Percentiles rank a stretch among this genome's conserved stretches.
Evolutionary conservation across 2,888 invertebrate species (phyloP).

Genomic region (Periphyllus acericola): DNA sequence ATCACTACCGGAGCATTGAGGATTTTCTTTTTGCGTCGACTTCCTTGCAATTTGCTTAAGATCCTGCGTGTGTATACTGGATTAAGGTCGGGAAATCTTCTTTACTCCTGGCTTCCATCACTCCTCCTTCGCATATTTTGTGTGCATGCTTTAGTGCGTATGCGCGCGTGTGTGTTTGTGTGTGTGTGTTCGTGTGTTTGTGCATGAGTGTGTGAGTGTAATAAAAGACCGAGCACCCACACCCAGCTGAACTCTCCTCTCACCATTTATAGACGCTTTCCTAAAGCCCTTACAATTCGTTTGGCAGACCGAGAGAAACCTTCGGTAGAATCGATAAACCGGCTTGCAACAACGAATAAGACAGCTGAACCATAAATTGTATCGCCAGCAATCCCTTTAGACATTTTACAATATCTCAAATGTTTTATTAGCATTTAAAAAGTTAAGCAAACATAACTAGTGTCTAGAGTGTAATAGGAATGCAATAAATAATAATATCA

Average conservation of each 20-base stretch:
- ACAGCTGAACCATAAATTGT: conserved; percentile 15
- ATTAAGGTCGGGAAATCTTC: conserved; percentile 41
- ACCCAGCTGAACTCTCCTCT: neutral
- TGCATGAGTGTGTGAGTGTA: neutral
- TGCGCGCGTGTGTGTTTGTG: neutral
- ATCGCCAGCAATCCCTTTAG: neutral
- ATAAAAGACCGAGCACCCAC: neutral
- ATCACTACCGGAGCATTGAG: conserved; percentile 8
- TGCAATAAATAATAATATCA: too few species aligned
- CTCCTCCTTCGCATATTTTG: neutral
- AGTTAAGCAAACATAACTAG: too few species aligned
- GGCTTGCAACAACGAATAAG: neutral
- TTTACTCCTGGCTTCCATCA: neutral
- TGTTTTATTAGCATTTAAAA: neutral
- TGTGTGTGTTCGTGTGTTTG: neutral
- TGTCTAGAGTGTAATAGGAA: too few species aligned
- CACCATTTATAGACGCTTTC: neutral
- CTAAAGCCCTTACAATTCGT: conserved; percentile 21
- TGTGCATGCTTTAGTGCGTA: neutral
- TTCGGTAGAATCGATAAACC: conserved; percentile 16
- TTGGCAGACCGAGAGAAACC: conserved; percentile 8
- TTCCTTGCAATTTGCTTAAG: conserved; percentile 39
- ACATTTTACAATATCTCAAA: neutral
- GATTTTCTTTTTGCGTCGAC: conserved; percentile 25
- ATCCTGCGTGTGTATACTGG: conserved; percentile 29